These are phyloP conservation scores for Lathronympha strigana DNA, from an alignment of 2,888 invertebrate species.

Conservation along the genomic window DNA sequence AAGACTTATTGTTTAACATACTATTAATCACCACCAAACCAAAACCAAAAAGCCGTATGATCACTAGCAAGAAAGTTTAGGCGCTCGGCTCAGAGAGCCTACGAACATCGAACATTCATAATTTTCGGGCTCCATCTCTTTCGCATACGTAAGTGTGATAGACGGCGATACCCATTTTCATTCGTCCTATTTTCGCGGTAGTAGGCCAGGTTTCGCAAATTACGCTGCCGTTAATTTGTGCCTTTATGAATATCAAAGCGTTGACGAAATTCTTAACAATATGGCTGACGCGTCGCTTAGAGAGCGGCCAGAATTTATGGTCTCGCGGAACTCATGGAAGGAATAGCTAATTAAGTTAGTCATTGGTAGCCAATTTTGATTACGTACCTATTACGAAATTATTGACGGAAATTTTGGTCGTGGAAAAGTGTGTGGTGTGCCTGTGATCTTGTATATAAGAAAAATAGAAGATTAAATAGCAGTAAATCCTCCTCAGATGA, in stretches of 20 bases:
- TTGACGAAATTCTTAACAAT: conserved; percentile 20
- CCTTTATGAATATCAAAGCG: conserved; percentile 31
- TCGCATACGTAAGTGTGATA: no score
- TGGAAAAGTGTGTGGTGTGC: neutral
- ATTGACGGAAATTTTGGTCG: neutral
- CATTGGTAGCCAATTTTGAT: neutral
- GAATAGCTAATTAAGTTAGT: conserved; percentile 24
- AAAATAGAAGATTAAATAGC: no score
- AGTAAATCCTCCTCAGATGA: no score
- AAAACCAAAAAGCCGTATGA: conserved; percentile 11
- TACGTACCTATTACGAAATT: neutral
- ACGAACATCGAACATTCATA: no score
- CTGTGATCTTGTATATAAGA: no score
- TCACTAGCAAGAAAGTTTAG: neutral
- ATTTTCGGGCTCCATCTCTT: no score
- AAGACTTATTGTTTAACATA: conserved; percentile 47
- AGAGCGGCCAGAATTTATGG: conserved; percentile 8
- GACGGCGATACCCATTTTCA: no score
- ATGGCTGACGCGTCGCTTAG: conserved; percentile 17
- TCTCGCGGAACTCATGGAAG: conserved; percentile 18
- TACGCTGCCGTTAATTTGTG: conserved; percentile 34
- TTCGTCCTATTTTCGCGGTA: no score
- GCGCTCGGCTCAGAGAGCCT: conserved; percentile 16
- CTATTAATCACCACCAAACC: conserved; percentile 42
- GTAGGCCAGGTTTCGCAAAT: conserved; percentile 39